Evolutionary conservation across 2,888 invertebrate genomes (phyloP).

Genomic region (Volucella zonaria): DNA sequence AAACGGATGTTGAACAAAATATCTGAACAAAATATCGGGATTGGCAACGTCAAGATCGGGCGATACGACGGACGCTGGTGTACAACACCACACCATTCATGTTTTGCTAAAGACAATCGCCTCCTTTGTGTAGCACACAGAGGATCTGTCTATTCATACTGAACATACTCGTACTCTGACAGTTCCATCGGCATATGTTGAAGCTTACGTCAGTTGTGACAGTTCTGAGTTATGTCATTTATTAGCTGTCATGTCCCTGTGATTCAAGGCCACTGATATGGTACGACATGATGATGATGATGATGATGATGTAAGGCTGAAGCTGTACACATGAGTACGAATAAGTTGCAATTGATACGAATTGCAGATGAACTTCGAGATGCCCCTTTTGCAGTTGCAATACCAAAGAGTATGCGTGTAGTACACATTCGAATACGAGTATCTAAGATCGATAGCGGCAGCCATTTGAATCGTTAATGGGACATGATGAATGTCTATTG

Average conservation of each 20-base stretch:
- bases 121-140: conserved; percentile 28
- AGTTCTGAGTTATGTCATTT: conserved; percentile 56
- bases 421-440: neutral
- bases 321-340: too few relatives aligned
- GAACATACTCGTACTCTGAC: neutral
- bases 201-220: conserved; percentile 54
- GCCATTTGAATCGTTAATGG: conserved; percentile 23
- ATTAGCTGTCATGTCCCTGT: conserved; percentile 48
- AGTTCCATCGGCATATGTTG: conserved; percentile 9
- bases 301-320: conserved; percentile 40
- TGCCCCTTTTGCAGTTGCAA: conserved; percentile 7
- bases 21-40: neutral
- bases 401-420: conserved; percentile 16
- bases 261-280: conserved; percentile 44
- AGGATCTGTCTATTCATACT: too few relatives aligned
- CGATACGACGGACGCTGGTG: neutral
- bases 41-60: conserved; percentile 14
- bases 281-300: neutral
- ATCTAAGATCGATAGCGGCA: conserved; percentile 30
- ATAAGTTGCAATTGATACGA: conserved; percentile 26
- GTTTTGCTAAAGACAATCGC: conserved; percentile 26
- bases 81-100: neutral
- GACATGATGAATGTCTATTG: conserved; percentile 41
- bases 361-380: conserved; percentile 49
- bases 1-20: conserved; percentile 46